phyloP scores from a whole-genome alignment of 2,113 vertebrate species.

The Sander vitreus region DNA sequence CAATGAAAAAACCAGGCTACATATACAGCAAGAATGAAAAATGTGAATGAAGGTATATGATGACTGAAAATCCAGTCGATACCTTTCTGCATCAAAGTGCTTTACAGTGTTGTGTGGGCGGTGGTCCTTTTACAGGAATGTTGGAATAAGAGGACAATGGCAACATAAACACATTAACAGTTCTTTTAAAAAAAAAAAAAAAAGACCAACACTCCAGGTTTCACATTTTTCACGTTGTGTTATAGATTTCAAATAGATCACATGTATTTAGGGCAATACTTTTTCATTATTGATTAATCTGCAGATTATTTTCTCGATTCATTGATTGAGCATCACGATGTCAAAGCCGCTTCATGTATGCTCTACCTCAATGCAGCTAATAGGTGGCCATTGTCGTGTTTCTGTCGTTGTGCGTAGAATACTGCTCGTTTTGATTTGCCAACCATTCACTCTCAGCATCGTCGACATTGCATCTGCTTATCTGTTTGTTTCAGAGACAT shows the following conservation, averaged over 20 bases:
- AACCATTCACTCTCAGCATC: background rate
- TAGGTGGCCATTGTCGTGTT: constrained; percentile 5
- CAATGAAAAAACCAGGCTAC: background rate
- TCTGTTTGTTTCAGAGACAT: constrained; percentile 19
- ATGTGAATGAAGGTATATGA: too few relatives aligned
- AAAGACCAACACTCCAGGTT: background rate
- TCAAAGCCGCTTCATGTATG: too few relatives aligned
- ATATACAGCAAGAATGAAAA: background rate
- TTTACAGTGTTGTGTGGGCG: too few relatives aligned
- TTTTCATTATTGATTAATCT: too few relatives aligned
- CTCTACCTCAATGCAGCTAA: too few relatives aligned
- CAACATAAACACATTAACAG: background rate
- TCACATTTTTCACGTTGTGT: background rate
- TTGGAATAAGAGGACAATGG: background rate
- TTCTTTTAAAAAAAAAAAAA: background rate
- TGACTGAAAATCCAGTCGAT: background rate
- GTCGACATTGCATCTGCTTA: constrained; percentile 8
- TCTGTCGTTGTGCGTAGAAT: background rate
- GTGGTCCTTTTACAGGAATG: background rate
- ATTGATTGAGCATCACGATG: too few relatives aligned
- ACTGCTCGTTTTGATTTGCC: background rate
- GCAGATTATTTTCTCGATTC: too few relatives aligned
- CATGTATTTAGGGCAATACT: too few relatives aligned
- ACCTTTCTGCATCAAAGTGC: background rate
- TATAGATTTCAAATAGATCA: too few relatives aligned